These are phyloP conservation scores for Ptychoptera contaminata DNA, from an alignment of 2,888 invertebrate genomes.

Conservation along the genomic window DNA sequence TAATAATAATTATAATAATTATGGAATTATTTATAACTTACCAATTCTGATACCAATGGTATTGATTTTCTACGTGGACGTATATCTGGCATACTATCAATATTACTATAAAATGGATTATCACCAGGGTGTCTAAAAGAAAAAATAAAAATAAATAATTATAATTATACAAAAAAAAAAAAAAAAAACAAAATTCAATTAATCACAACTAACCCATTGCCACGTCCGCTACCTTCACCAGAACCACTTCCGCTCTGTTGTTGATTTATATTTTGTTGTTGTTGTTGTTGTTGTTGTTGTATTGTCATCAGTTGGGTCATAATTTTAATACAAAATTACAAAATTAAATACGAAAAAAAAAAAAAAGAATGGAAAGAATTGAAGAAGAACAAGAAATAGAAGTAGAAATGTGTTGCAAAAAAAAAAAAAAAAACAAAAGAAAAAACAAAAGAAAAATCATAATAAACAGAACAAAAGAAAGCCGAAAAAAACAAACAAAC, in stretches of 20 bases:
- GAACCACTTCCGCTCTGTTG: constrained; percentile 68
- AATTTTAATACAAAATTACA: not conserved
- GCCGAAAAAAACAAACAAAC: constrained; percentile 1
- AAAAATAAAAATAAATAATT: not conserved
- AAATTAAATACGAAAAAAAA: not conserved
- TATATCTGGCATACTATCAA: constrained; percentile 99
- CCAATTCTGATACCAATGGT: constrained; percentile 96
- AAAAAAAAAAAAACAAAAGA: constrained; percentile 7
- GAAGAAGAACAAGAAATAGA: not conserved
- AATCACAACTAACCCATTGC: constrained; percentile 56
- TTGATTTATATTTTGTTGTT: not conserved
- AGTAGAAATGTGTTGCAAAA: not conserved
- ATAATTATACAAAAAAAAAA: not conserved
- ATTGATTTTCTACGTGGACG: constrained; percentile 93
- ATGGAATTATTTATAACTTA: constrained; percentile 61
- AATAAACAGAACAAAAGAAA: not conserved
- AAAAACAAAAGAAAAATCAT: constrained; percentile 6
- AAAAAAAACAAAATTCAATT: not conserved
- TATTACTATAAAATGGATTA: constrained; percentile 98
- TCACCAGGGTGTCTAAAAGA: constrained; percentile 68
- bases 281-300: not conserved
- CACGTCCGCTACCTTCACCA: constrained; percentile 60
- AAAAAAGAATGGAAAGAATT: not conserved
- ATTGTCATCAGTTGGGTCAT: not conserved
- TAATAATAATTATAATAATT: too few species aligned